Percentiles rank a stretch among this genome's conserved stretches.
These are phyloP conservation scores for Agapostemon virescens DNA, from an alignment of 2,888 invertebrate species.

Conservation along the genomic window DNA sequence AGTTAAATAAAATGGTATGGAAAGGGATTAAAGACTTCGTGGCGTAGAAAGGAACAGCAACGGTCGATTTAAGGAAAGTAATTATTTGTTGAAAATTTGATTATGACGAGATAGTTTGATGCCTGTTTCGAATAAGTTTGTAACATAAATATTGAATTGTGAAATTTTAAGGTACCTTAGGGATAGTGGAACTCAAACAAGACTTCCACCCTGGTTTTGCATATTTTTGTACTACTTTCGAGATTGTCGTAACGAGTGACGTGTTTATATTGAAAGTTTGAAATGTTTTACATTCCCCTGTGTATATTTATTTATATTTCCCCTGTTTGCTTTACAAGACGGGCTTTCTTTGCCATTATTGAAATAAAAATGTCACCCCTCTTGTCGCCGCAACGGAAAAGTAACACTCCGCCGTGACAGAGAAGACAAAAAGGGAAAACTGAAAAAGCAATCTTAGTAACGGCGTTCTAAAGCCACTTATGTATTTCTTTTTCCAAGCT, in stretches of 20 bases:
- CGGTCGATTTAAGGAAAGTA: background rate
- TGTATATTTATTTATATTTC: background rate
- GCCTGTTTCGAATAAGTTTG: background rate
- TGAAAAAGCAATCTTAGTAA: conserved; percentile 50
- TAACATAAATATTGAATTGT: background rate
- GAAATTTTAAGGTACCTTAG: background rate
- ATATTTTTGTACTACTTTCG: background rate
- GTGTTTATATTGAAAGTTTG: background rate
- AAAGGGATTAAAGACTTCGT: no score
- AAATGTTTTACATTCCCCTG: background rate
- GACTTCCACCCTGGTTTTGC: background rate
- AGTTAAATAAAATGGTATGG: no score
- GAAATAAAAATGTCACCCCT: background rate
- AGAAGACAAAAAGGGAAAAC: conserved; percentile 25
- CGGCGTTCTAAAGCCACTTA: conserved; percentile 42
- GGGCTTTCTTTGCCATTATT: background rate
- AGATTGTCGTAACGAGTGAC: background rate
- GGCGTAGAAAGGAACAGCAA: background rate
- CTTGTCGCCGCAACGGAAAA: background rate
- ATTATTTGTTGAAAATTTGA: background rate
- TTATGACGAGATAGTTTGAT: background rate
- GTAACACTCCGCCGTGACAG: conserved; percentile 31
- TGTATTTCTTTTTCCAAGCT: conserved; percentile 43
- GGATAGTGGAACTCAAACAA: background rate
- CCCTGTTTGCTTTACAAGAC: background rate